Conservation (phyloP, 2,113 vertebrate species). For the Phalacrocorax aristotelis region DNA sequence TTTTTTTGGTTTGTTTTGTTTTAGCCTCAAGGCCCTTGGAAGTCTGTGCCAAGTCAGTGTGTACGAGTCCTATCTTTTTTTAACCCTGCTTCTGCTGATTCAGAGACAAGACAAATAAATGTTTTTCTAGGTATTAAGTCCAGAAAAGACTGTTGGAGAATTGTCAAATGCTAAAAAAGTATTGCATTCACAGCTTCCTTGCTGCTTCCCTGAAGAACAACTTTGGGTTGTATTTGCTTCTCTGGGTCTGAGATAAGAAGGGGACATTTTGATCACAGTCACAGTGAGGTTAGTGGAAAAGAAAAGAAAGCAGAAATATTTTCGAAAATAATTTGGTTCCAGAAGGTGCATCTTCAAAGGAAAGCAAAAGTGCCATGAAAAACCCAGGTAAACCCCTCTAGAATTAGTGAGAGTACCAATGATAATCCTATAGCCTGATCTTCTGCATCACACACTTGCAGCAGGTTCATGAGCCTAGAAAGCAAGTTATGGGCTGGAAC, state of each 20-base stretch:
- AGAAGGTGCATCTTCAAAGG: neutral
- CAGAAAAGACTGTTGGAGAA: neutral
- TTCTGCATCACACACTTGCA: neutral
- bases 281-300: neutral
- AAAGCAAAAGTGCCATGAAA: neutral
- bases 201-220: rapidly evolving
- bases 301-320: neutral
- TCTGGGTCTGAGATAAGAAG: neutral
- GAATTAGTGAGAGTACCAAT: too few relatives aligned
- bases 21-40: slow-evolving; percentile 12
- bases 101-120: neutral
- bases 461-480: neutral
- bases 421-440: neutral
- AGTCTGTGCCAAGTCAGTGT: neutral
- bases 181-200: rapidly evolving
- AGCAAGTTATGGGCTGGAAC: neutral
- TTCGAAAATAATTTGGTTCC: neutral
- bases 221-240: neutral
- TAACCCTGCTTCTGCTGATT: slow-evolving; percentile 34
- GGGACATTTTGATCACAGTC: neutral
- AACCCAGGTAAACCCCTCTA: neutral
- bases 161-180: neutral
- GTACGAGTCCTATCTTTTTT: neutral
- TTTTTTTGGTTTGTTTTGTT: slow-evolving; percentile 14
- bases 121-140: neutral